These are phyloP conservation scores for Neotragus pygmaeus DNA, from an alignment of 2,113 vertebrate species.

Conservation along the genomic window DNA sequence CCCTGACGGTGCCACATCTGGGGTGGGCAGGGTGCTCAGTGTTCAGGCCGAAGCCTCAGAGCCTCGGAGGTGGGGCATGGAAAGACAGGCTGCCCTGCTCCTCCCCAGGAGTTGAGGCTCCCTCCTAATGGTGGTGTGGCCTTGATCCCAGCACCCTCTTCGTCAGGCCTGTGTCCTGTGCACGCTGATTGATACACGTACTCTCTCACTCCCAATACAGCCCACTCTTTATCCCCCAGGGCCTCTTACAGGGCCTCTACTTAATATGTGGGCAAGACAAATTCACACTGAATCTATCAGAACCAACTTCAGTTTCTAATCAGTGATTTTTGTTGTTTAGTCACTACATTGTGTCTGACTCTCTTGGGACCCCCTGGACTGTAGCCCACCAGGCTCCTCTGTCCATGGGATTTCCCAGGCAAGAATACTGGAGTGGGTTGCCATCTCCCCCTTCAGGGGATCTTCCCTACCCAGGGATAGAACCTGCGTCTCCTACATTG, in stretches of 20 bases:
- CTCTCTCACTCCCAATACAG: background rate
- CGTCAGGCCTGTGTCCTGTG: background rate
- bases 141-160: no score
- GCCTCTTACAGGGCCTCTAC: background rate
- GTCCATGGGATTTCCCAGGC: no score
- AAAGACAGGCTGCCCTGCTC: background rate
- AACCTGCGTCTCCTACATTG: no score
- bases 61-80: no score
- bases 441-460: no score
- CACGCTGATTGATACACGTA: rapidly evolving
- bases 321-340: background rate
- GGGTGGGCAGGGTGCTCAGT: no score
- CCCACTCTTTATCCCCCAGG: background rate
- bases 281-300: background rate
- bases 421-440: no score
- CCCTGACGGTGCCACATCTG: rapidly evolving
- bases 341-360: no score
- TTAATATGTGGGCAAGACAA: background rate
- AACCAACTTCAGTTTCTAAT: background rate
- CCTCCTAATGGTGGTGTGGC: background rate
- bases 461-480: no score
- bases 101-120: rapidly evolving
- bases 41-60: rapidly evolving
- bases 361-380: background rate
- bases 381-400: background rate